Evolutionary conservation across 92 coral and sea anemone species (phyloP), one percentile per base, ranked within the genome.

Genomic region (Heteractis magnifica): DNA sequence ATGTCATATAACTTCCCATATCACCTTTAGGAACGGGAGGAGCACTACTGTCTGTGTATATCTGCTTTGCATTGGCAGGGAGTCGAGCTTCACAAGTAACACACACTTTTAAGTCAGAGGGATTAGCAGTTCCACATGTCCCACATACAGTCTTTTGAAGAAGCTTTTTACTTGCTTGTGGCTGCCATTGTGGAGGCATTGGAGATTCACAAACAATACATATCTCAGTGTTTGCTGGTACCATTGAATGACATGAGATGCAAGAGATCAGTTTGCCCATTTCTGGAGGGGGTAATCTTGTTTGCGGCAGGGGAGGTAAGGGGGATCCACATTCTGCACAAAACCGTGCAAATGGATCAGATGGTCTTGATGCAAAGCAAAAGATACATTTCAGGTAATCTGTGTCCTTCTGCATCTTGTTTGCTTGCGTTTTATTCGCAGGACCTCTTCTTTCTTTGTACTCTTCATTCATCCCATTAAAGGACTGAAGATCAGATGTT

Each of bases 321-420:
- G 95, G 98, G 2, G 99, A 94, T 0, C 99, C 99, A 89, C 99
- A 97, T 58, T 94, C 98, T 26, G 93, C 84, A 71, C 99, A 97
- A 72, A 94, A 97, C 50, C 94, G 90, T 60, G 97, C 98, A 89
- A 88, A 97, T 26, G 99, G 99, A 51, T 97, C 99, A n/a, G 99
- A 92, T 50, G 99, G 98, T 50, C 99, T 87, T n/a, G 98, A 92
- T 59, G 98, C 99, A 81, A 90, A 83, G 71, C 99, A 97, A 83
- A 94, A 97, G 56, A 97, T 91, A 76, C 99, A 97, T 77, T 93
- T 94, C 72, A 91, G 64, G 85, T 84, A 94, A 70, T 94, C 98
- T 9, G 98, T 91, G 44, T 91, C 95, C 62, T 94, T 94, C 64
- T 93, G 98, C 55, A 85, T 72, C 60, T 86, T 92, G 56, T 75